Evolutionary conservation across 2,113 vertebrate species (phyloP).

Genomic region (Osmerus mordax): DNA sequence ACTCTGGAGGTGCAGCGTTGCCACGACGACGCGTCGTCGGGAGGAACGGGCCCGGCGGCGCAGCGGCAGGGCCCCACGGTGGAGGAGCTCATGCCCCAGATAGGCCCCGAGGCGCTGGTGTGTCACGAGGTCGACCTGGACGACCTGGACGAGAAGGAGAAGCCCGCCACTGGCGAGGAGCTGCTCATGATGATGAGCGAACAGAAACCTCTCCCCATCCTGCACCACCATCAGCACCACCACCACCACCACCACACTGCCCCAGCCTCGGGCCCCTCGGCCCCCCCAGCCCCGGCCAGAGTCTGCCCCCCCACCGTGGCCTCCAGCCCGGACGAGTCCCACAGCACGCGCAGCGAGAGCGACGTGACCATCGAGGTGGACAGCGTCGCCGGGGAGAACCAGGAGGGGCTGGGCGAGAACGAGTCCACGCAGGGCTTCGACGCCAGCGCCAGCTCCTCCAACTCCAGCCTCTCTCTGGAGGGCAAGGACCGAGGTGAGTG

Average conservation of each 20-base stretch:
- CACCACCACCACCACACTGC: conserved; percentile 25
- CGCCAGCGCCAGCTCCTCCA: conserved; percentile 74
- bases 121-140: conserved; percentile 96
- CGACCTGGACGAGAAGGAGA: conserved; percentile 91
- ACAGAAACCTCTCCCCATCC: conserved; percentile 5
- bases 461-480: conserved; percentile 73
- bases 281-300: conserved; percentile 29
- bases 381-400: conserved; percentile 77
- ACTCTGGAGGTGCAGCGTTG: conserved; percentile 59
- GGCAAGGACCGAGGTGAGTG: conserved; percentile 83
- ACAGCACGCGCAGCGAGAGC: conserved; percentile 72
- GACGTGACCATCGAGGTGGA: conserved; percentile 85
- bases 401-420: conserved; percentile 79
- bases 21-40: background rate
- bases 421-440: conserved; percentile 82
- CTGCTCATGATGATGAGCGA: conserved; percentile 56
- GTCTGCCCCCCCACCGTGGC: conserved; percentile 70
- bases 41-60: conserved; percentile 46
- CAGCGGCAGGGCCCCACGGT: conserved; percentile 40
- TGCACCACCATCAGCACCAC: background rate
- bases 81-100: conserved; percentile 83
- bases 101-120: conserved; percentile 87
- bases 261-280: conserved; percentile 43
- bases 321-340: conserved; percentile 78
- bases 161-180: conserved; percentile 70